phyloP scores from a whole-genome alignment of 2,797 vertebrate genomes.

The Cirrhinus mrigala region DNA sequence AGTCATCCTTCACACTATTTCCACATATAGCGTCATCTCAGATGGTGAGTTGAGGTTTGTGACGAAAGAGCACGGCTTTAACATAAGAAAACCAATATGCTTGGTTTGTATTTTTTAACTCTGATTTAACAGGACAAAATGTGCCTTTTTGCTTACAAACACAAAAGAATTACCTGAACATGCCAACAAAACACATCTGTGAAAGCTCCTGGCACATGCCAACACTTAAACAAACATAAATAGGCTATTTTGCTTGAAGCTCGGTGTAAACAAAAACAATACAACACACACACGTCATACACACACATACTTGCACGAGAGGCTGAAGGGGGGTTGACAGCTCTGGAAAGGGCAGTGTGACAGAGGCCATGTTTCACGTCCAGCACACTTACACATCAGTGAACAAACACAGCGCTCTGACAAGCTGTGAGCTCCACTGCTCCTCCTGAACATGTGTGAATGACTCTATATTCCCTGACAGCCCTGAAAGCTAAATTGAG shows the following conservation, averaged over 20 bases:
- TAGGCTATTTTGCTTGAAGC: conserved; percentile 36
- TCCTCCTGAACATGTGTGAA: conserved; percentile 45
- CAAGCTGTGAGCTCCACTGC: conserved; percentile 57
- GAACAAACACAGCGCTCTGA: conserved; percentile 66
- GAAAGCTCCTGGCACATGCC: not conserved
- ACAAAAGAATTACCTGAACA: not conserved
- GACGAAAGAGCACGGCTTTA: not conserved
- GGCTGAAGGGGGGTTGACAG: conserved; percentile 56
- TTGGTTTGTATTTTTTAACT: not conserved
- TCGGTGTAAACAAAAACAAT: conserved; percentile 28
- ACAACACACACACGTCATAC: conserved; percentile 18
- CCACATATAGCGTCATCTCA: not conserved
- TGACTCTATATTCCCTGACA: conserved; percentile 41
- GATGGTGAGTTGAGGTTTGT: not conserved
- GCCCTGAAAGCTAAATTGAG: conserved; percentile 6
- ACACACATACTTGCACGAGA: conserved; percentile 16
- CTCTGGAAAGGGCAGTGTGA: conserved; percentile 74
- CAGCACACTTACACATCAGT: conserved; percentile 61
- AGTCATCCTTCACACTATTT: conserved; percentile 2
- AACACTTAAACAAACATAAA: conserved; percentile 41
- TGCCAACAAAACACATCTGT: not conserved
- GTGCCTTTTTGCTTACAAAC: not conserved
- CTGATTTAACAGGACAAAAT: not conserved
- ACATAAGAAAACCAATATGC: not conserved
- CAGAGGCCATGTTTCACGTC: conserved; percentile 70